Percentiles rank a stretch among this genome's conserved stretches.
These are phyloP conservation scores for Cochlearius cochlearius DNA, from an alignment of 2,113 vertebrate species.

Conservation along the genomic window DNA sequence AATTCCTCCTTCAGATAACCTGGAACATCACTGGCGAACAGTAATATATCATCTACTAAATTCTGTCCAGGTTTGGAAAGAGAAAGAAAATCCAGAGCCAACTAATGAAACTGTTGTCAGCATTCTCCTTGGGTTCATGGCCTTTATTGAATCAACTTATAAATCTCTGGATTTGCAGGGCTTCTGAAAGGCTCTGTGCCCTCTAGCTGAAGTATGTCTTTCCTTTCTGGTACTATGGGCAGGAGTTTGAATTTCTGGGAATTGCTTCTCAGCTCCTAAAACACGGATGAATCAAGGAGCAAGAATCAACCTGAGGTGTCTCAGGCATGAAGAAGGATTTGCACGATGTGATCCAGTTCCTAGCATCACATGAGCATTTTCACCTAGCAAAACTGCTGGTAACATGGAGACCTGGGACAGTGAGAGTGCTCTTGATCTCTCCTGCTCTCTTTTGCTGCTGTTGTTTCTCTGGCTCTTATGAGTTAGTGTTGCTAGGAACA, in stretches of 20 bases:
- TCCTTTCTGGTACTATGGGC: background rate
- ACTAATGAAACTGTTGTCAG: conserved; percentile 25
- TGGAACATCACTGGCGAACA: background rate
- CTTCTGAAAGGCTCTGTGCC: conserved; percentile 8
- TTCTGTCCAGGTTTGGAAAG: conserved; percentile 6
- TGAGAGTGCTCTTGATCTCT: background rate
- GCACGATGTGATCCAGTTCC: background rate
- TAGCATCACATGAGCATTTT: background rate
- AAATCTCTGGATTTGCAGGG: background rate
- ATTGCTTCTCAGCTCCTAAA: background rate
- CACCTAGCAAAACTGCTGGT: background rate
- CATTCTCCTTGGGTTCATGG: background rate
- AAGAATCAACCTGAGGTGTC: background rate
- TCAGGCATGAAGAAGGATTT: background rate
- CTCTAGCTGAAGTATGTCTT: background rate
- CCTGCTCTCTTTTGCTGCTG: background rate
- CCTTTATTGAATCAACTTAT: background rate
- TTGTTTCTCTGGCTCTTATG: background rate
- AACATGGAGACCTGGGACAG: background rate
- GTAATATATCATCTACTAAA: background rate
- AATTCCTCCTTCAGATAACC: conserved; percentile 37
- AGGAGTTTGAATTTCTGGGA: background rate
- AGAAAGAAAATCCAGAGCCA: conserved; percentile 32
- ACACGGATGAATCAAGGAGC: background rate
- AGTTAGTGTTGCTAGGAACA: background rate